These are phyloP conservation scores for Charaxes varanes DNA, from an alignment of 1,140 invertebrate species.

Conservation along the genomic window DNA sequence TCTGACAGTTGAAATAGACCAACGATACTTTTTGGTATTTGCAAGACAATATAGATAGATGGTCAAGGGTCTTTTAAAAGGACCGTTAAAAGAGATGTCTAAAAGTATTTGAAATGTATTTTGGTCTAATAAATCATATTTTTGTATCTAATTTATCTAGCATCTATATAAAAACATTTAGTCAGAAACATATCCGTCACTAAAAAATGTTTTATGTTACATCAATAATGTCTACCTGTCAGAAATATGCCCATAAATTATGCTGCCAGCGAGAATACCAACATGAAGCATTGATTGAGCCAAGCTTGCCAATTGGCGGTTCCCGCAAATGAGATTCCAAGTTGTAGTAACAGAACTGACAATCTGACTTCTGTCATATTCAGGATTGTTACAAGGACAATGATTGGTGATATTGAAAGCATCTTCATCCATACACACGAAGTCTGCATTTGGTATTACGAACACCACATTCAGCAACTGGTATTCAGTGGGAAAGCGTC, in stretches of 20 bases:
- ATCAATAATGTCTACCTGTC: constrained; percentile 49
- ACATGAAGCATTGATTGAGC: constrained; percentile 72
- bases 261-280: constrained; percentile 69
- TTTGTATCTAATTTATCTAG: too few relatives aligned
- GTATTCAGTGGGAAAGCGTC: constrained; percentile 81
- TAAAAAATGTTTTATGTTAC: constrained; percentile 5
- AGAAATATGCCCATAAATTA: constrained; percentile 69
- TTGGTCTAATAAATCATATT: too few relatives aligned
- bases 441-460: constrained; percentile 77
- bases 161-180: too few relatives aligned
- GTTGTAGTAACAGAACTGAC: constrained; percentile 67
- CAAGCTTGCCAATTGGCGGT: constrained; percentile 61
- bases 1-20: too few relatives aligned
- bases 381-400: constrained; percentile 55
- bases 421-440: constrained; percentile 71
- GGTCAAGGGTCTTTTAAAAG: too few relatives aligned
- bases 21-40: too few relatives aligned
- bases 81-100: too few relatives aligned
- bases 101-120: too few relatives aligned
- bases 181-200: too few relatives aligned
- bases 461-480: constrained; percentile 80
- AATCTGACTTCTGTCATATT: constrained; percentile 65
- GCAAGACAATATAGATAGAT: too few relatives aligned
- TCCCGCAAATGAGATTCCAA: constrained; percentile 73
- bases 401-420: constrained; percentile 49